These are phyloP conservation scores for Felis chaus DNA, from an alignment of 2,113 vertebrate genomes.

Conservation along the genomic window DNA sequence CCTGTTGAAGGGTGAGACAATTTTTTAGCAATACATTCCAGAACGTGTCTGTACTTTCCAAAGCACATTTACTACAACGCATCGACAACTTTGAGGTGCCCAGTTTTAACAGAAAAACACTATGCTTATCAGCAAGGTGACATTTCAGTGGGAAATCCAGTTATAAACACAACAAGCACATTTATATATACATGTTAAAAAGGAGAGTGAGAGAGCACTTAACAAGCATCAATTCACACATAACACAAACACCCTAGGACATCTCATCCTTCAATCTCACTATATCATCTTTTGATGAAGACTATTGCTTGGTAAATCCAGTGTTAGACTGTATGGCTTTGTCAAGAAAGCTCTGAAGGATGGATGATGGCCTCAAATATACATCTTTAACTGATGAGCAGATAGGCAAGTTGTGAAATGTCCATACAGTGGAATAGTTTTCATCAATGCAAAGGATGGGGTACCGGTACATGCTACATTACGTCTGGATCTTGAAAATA, in stretches of 20 bases:
- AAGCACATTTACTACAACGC: neutral
- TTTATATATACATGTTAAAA: neutral
- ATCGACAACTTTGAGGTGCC: neutral
- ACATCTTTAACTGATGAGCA: neutral
- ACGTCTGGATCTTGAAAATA: neutral
- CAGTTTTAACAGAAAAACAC: neutral
- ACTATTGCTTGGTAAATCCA: neutral
- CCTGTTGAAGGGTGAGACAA: neutral
- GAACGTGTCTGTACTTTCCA: neutral
- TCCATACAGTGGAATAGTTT: neutral
- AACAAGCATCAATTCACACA: neutral
- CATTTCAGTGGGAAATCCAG: neutral
- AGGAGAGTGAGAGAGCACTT: neutral
- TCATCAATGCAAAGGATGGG: neutral
- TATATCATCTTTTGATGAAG: neutral
- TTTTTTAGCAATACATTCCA: neutral
- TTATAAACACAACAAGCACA: neutral
- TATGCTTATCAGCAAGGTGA: neutral
- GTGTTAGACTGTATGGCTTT: neutral
- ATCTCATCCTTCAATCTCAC: neutral
- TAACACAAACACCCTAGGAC: neutral
- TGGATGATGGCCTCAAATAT: neutral
- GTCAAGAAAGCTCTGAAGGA: neutral
- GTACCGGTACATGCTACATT: neutral
- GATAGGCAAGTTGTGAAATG: neutral